These are phyloP conservation scores for Xenus cinereus DNA, from an alignment of 2,113 vertebrate species.

Conservation along the genomic window DNA sequence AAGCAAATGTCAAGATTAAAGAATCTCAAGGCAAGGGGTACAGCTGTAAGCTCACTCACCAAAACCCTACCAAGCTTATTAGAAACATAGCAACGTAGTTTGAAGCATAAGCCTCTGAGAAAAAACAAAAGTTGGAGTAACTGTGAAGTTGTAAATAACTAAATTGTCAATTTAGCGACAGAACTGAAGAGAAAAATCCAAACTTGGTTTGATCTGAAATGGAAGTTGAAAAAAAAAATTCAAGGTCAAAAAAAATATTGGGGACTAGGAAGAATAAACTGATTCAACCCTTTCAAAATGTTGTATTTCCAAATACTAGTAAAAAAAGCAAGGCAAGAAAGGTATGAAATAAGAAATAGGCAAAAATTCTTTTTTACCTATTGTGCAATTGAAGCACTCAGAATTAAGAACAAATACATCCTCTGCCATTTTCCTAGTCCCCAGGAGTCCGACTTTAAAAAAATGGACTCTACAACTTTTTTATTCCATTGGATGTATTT, in stretches of 20 bases:
- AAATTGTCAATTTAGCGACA: not conserved
- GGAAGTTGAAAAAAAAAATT: not conserved
- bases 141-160: not conserved
- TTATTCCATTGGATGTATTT: not conserved
- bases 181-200: not conserved
- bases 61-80: not conserved
- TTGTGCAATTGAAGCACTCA: not conserved
- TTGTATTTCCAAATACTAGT: not conserved
- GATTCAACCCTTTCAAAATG: not conserved
- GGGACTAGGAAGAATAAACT: not conserved
- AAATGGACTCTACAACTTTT: not conserved
- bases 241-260: not conserved
- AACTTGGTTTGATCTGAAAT: not conserved
- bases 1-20: not conserved
- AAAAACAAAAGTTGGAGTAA: not conserved
- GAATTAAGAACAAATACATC: not conserved
- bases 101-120: not conserved
- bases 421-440: not conserved
- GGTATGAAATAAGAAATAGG: not conserved
- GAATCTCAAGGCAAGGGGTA: not conserved
- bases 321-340: not conserved
- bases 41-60: not conserved
- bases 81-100: not conserved
- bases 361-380: not conserved
- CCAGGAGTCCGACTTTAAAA: not conserved